Base-by-base conservation (phyloP, 2,113 vertebrate species). In the Oreochromis niloticus region DNA sequence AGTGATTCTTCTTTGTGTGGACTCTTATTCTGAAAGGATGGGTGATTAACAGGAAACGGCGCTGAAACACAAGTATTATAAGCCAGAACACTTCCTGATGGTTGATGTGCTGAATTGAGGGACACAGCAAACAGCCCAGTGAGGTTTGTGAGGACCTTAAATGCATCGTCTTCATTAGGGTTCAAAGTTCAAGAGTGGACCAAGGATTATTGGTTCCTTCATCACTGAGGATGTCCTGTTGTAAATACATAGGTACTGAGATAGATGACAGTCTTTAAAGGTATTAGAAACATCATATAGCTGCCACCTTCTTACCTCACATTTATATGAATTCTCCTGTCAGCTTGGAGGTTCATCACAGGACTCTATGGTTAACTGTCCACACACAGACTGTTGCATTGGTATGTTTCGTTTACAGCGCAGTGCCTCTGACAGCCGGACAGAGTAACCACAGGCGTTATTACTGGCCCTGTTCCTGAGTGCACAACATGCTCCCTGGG, bases 211-310 rank as follows among this genome's bases (percentile, higher is more conserved):
- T 36, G 32, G 32, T 63, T 12, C 59, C 32, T 36, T 63, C 59
- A 0, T 36, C 59, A 1, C 17, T 0, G 61, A 66, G 32, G 32
- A 36, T 11, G 17, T 63, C 2, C 32, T 36, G 32, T 7, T 7
- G 9, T 63, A 36, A n/a, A 63, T 63, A n/a, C 36, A 36, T 36
- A 36, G 0, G 9, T 0, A 16, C 7, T 30, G 43, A 14, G 6
- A 46, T 13, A 2, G 12, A 43, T 43, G 41, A 13, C 41, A 13
- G 41, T 12, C 41, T 43, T 13, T 43, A 43, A 13, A 12, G 41
- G 41, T 12, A 3, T 3, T 12, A 43, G 41, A 43, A 13, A 43
- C 5, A 43, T 43, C 11, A 43, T 5, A 43, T 4, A 2, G 36
- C 36, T 41, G 39, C 39, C 39, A 41, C 39, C 10, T 4, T 4